Evolutionary conservation across 2,797 vertebrate species (phyloP), one percentile per base, ranked within the genome.

Genomic region (Eutrigla gurnardus): DNA sequence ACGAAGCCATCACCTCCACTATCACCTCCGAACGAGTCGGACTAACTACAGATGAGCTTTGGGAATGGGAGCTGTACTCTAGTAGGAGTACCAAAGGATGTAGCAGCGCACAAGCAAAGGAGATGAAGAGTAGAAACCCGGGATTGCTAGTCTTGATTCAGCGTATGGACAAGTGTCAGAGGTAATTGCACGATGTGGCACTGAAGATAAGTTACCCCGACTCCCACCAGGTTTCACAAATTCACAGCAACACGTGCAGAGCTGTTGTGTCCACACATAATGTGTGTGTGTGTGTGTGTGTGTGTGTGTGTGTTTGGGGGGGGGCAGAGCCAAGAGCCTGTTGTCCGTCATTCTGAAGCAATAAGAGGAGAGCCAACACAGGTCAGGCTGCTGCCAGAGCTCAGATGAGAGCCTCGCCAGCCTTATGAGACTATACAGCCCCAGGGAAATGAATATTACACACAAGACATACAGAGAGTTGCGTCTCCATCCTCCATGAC

Each of bases 341-440:
- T 73, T 84, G 85, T 88, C 90, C 83, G 86, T 94, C 89, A 90
- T 83, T 86, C 78, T 14, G 71, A 89, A 47, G 88, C 87, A 93
- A 92, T 92, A 91, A 91, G 68, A 85, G 42, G 11, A 75, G 71
- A 91, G 86, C 50, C 86, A 83, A 52, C 77, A 50, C 80, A 77
- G 91, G 90, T 93, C 89, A 91, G 75, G 75, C 73, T 71, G 76
- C 73, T 72, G 84, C 85, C 84, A 82, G 77, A 85, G 79, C 76
- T 73, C 15, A 73, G 82, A 88, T 61, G 80, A 87, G 78, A 91
- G 86, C 79, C 81, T 66, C 80, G 65, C 82, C 53, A 71, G 83
- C 75, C 89, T 90, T 88, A 88, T 87, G 88, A 91, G 91, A 88
- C 75, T 11, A 55, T 42, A 65, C 61, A 66, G 61, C 88, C 84